Conservation (phyloP, 2,797 vertebrate genomes). For the Squalus acanthias region DNA sequence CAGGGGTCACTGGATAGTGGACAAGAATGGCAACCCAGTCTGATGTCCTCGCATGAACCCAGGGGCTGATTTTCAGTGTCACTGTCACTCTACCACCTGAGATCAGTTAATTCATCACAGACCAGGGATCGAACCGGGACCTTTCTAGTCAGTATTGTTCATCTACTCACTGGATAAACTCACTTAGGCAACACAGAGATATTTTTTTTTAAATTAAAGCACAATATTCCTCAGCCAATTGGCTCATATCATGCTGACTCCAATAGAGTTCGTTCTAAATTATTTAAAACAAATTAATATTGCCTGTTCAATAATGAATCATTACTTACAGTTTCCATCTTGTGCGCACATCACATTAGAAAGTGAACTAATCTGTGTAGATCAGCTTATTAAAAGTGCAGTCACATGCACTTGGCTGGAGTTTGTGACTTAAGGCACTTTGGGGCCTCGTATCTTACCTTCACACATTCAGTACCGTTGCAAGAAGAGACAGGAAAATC, state of each 20-base stretch:
- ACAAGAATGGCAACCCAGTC: background rate
- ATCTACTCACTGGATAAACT: slow-evolving; percentile 13
- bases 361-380: background rate
- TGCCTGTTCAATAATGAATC: slow-evolving; percentile 28
- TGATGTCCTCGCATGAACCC: background rate
- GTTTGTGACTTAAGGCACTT: background rate
- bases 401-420: background rate
- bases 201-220: background rate
- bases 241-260: background rate
- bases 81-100: background rate
- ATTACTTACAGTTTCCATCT: background rate
- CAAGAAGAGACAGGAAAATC: background rate
- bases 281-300: slow-evolving; percentile 34
- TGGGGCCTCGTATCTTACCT: background rate
- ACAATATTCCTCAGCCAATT: slow-evolving; percentile 22
- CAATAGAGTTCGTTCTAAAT: background rate
- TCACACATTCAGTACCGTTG: background rate
- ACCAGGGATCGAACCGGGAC: background rate
- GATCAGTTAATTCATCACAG: background rate
- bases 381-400: background rate
- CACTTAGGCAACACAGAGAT: background rate
- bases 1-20: background rate
- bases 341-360: slow-evolving; percentile 13
- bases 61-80: background rate
- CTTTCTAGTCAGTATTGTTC: background rate